A percentile compares a stretch with the other conserved stretches of the same genome.
Conservation (phyloP, 1,140 invertebrate genomes). For the Hypothenemus hampei region DNA sequence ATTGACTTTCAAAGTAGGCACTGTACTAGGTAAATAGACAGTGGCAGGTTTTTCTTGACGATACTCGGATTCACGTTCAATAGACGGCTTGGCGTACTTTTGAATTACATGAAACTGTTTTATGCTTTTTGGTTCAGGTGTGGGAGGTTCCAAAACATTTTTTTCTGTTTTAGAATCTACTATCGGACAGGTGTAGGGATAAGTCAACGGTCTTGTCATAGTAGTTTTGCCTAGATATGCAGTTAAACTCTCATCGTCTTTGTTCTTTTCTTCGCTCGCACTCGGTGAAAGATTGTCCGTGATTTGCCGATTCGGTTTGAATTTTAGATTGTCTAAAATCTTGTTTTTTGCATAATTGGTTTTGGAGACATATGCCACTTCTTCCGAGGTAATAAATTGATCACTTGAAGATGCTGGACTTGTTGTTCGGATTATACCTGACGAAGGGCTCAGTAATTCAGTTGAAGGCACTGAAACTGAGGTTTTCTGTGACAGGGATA, state of each 20-base stretch:
- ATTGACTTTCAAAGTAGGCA: constrained; percentile 34
- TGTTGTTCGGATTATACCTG: constrained; percentile 6
- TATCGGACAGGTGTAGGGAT: constrained; percentile 38
- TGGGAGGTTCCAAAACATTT: background rate
- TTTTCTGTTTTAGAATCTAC: constrained; percentile 1
- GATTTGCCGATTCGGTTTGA: constrained; percentile 20
- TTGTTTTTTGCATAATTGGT: constrained; percentile 44
- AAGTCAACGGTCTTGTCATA: constrained; percentile 39
- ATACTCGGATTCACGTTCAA: background rate
- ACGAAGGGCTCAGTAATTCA: constrained; percentile 15
- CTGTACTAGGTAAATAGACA: constrained; percentile 11
- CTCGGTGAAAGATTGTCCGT: constrained; percentile 2
- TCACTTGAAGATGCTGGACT: constrained; percentile 27
- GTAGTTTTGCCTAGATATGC: constrained; percentile 37
- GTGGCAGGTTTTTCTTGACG: background rate
- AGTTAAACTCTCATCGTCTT: constrained; percentile 22
- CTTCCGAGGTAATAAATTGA: constrained; percentile 41
- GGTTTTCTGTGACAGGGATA: constrained; percentile 65
- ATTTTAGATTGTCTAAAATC: constrained; percentile 38
- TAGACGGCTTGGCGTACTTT: constrained; percentile 27
- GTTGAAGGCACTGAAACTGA: background rate
- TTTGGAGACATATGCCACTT: constrained; percentile 45
- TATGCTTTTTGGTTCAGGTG: constrained; percentile 30
- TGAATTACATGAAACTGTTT: constrained; percentile 38
- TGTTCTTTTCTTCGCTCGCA: background rate